Base-by-base conservation (phyloP, 2,888 invertebrate species). In the Andrena marginata region DNA sequence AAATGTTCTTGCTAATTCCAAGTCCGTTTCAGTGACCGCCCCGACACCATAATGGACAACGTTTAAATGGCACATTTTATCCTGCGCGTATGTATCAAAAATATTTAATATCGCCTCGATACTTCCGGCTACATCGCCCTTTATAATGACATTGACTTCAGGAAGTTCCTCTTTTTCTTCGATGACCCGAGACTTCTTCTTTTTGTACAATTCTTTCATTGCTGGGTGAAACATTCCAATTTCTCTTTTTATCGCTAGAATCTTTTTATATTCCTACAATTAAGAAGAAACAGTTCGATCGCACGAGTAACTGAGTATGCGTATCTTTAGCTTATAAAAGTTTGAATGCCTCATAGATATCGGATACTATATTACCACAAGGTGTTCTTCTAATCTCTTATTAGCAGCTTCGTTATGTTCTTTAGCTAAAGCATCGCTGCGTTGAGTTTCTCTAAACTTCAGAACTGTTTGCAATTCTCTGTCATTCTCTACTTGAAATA, bases 61-160 rank as follows among this genome's bases (percentile, higher is more conserved):
- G 90, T 98, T 97, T 16, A 99, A 95, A 63, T 96, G 95, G 90
- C 99, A 99, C 6, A 94, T 94, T 2, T 96, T 95, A 2, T 94
- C 91, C 70, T 96, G 95, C n/a, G 95, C 96, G 91, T 99, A 99
- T 0, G 98, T 97, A 86, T 97, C 97, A 73, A 99, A 93, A 10
- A 98, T 97, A 93, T 99, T 98, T 83, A 99, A 94, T 85, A 99
- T 97, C 0, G 99, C 99, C 94, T 99, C 99, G 60, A 99, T 96
- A 0, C 99, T 98, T 0, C 99, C 99, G 94, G 98, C 97, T 2
- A 99, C 99, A 94, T 99, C 99, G 29, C 97, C 97, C 95, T 97
- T 96, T 4, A 97, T 91, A 3, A 97, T 92, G 8, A 97, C 94
- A 87, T 95, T 96, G 72, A 97, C 92, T 80, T 93, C 94, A 0